These are phyloP conservation scores for Trachops cirrhosus DNA, from an alignment of 2,797 vertebrate genomes.

Conservation along the genomic window DNA sequence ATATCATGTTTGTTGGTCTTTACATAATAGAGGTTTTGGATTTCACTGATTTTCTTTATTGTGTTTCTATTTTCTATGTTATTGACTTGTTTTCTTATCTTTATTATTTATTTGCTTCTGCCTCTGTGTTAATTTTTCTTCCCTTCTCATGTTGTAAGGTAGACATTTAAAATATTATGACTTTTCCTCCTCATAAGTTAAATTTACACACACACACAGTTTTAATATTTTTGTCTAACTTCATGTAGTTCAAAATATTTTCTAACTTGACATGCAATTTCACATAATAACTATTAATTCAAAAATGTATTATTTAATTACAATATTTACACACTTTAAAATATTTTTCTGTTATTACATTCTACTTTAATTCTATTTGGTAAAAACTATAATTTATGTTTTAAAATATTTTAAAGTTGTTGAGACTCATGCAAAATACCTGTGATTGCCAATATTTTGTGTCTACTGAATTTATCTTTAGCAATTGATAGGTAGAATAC, in stretches of 20 bases:
- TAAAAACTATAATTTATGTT: not conserved
- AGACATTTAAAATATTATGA: not conserved
- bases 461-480: not conserved
- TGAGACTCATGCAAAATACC: not conserved
- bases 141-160: not conserved
- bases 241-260: not conserved
- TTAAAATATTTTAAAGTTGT: not conserved
- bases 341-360: not conserved
- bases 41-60: not conserved
- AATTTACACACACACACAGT: not conserved
- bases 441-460: not conserved
- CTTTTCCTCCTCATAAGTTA: accelerated
- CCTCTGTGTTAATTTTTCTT: not conserved
- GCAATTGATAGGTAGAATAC: not conserved
- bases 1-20: not conserved
- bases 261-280: not conserved
- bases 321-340: not conserved
- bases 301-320: not conserved
- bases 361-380: not conserved
- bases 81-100: not conserved
- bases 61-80: not conserved
- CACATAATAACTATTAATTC: not conserved
- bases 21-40: not conserved
- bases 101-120: not conserved
- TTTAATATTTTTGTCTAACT: not conserved